phyloP scores from a whole-genome alignment of 2,113 vertebrate species.

The Dromaius novaehollandiae region DNA sequence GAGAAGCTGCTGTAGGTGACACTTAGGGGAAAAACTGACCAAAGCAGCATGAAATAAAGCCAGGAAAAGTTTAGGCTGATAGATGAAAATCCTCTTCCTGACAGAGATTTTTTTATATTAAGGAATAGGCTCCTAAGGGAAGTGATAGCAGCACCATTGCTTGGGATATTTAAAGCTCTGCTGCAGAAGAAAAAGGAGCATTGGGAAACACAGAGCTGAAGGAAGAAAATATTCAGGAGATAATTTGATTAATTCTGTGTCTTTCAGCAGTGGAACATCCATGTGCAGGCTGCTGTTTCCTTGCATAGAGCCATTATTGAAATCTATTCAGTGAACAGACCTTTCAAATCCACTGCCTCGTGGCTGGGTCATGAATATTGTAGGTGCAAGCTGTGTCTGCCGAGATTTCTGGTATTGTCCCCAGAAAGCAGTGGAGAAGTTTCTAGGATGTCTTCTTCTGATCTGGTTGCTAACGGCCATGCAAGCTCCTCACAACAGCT shows the following conservation, averaged over 20 bases:
- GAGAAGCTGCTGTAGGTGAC: not conserved
- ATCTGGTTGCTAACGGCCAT: not conserved
- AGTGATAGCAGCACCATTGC: not conserved
- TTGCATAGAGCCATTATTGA: not conserved
- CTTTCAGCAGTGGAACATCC: not conserved
- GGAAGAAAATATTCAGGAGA: not conserved
- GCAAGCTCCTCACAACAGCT: not conserved
- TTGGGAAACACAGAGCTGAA: not conserved
- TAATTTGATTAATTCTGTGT: not conserved
- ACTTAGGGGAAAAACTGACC: not conserved
- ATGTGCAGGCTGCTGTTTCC: not conserved
- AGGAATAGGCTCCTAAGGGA: not conserved
- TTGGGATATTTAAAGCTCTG: not conserved
- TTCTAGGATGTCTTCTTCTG: not conserved
- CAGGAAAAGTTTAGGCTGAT: not conserved
- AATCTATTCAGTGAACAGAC: not conserved
- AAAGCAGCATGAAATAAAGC: not conserved
- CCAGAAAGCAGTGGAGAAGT: fast-evolving
- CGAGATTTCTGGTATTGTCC: fast-evolving
- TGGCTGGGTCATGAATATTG: fast-evolving
- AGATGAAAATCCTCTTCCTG: not conserved
- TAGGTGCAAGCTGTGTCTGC: not conserved
- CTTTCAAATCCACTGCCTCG: not conserved
- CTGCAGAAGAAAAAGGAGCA: not conserved
- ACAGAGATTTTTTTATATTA: not conserved